Conservation (phyloP, 2,888 invertebrate genomes). For the Mimas tiliae region DNA sequence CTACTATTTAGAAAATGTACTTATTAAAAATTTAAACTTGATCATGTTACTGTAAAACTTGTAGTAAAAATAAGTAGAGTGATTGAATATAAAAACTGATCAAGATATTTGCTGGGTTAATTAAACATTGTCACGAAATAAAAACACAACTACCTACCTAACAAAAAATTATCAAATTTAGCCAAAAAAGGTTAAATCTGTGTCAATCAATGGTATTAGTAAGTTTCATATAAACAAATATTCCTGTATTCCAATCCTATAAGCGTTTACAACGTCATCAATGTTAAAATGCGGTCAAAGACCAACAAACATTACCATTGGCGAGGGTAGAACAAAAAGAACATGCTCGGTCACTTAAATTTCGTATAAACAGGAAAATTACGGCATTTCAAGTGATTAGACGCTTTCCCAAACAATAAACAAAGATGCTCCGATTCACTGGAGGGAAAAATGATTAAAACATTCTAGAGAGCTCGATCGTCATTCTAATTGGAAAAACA, state of each 20-base stretch:
- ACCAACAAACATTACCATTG: slow-evolving; percentile 39
- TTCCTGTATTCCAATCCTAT: slow-evolving; percentile 5
- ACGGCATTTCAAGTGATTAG: slow-evolving; percentile 40
- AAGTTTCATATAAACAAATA: neutral
- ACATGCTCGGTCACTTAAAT: slow-evolving; percentile 44
- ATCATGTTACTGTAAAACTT: neutral
- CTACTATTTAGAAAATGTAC: neutral
- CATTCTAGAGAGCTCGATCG: slow-evolving; percentile 38
- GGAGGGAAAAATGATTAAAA: slow-evolving; percentile 49
- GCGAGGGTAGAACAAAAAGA: slow-evolving; percentile 70
- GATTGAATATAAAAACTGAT: too few relatives aligned
- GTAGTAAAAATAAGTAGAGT: neutral
- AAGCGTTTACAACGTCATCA: slow-evolving; percentile 75
- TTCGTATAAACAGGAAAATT: slow-evolving; percentile 36
- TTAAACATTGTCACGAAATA: too few relatives aligned
- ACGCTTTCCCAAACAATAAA: slow-evolving; percentile 63
- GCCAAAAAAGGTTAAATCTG: neutral
- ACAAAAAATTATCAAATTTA: neutral
- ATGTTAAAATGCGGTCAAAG: slow-evolving; percentile 67
- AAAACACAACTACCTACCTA: slow-evolving; percentile 9
- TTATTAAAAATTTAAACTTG: neutral
- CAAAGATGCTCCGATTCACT: slow-evolving; percentile 55
- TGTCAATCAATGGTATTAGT: neutral
- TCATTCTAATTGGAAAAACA: slow-evolving; percentile 12
- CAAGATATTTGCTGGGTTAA: too few relatives aligned